These are phyloP conservation scores for Coleophora flavipennella DNA, from an alignment of 2,888 invertebrate genomes.

Conservation along the genomic window DNA sequence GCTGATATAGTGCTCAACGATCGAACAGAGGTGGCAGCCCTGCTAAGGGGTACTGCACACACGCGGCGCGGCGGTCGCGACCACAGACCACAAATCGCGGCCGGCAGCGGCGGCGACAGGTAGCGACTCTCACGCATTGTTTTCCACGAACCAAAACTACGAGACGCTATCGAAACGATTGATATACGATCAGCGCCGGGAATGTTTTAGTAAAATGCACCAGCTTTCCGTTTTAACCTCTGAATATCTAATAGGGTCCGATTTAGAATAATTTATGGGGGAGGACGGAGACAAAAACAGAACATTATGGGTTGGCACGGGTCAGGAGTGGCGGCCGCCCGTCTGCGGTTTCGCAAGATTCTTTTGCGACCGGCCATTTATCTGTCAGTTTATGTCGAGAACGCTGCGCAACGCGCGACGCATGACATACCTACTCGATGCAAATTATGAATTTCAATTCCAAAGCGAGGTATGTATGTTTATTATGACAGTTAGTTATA, in stretches of 20 bases:
- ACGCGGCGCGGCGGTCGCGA: constrained; percentile 10
- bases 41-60: background rate
- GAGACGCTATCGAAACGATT: constrained; percentile 60
- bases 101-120: constrained; percentile 41
- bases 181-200: constrained; percentile 60
- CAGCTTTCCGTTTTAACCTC: constrained; percentile 58
- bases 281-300: constrained; percentile 60
- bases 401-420: constrained; percentile 15
- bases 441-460: constrained; percentile 11
- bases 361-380: constrained; percentile 32
- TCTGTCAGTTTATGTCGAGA: constrained; percentile 30
- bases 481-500: constrained; percentile 2
- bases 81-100: constrained; percentile 52
- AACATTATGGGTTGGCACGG: constrained; percentile 50
- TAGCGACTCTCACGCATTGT: constrained; percentile 61
- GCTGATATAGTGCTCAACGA: too few species aligned
- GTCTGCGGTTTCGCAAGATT: constrained; percentile 40
- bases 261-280: constrained; percentile 67
- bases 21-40: too few species aligned
- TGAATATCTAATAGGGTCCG: constrained; percentile 69
- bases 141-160: constrained; percentile 54
- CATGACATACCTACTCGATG: constrained; percentile 21
- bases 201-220: constrained; percentile 63
- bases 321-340: constrained; percentile 32
- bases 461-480: constrained; percentile 7